A percentile compares a stretch with the other conserved stretches of the same genome.
Conservation (phyloP, 92 coral and sea anemone species). For the Siderastrea siderea region DNA sequence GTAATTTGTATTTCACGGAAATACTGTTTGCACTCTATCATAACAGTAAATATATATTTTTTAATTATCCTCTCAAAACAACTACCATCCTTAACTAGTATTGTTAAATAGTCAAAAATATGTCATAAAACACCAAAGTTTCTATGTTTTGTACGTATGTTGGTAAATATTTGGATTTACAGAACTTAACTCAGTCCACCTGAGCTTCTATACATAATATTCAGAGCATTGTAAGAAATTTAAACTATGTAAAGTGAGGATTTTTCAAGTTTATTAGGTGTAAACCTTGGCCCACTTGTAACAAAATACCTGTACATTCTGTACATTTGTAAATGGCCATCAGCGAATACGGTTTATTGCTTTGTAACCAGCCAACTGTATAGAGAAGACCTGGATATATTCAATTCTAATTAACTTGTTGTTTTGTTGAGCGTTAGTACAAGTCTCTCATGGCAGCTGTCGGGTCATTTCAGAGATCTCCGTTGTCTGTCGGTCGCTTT, state of each 20-base stretch:
- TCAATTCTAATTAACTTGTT: not conserved
- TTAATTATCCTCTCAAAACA: not conserved
- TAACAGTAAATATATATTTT: not conserved
- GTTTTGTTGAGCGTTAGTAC: conserved; percentile 5
- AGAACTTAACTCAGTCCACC: not conserved
- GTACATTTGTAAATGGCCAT: conserved; percentile 76
- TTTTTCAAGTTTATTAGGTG: conserved; percentile 40
- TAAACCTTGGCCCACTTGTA: conserved; percentile 42
- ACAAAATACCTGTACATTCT: conserved; percentile 69
- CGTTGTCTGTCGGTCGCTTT: not conserved
- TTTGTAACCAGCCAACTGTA: conserved; percentile 43
- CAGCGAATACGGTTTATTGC: conserved; percentile 37
- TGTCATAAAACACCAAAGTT: conserved; percentile 14
- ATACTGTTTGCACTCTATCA: too few relatives aligned
- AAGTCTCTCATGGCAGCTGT: conserved; percentile 7
- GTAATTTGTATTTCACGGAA: too few relatives aligned
- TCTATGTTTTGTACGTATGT: conserved; percentile 58
- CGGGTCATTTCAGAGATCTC: not conserved
- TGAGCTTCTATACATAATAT: conserved; percentile 37
- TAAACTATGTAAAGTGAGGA: conserved; percentile 38
- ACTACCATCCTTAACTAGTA: not conserved
- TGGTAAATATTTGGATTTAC: conserved; percentile 35
- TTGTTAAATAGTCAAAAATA: conserved; percentile 15
- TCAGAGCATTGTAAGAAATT: conserved; percentile 37
- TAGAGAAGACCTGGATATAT: conserved; percentile 33